These are phyloP conservation scores for Opisthocomus hoazin DNA, from an alignment of 2,113 vertebrate genomes.

Conservation along the genomic window DNA sequence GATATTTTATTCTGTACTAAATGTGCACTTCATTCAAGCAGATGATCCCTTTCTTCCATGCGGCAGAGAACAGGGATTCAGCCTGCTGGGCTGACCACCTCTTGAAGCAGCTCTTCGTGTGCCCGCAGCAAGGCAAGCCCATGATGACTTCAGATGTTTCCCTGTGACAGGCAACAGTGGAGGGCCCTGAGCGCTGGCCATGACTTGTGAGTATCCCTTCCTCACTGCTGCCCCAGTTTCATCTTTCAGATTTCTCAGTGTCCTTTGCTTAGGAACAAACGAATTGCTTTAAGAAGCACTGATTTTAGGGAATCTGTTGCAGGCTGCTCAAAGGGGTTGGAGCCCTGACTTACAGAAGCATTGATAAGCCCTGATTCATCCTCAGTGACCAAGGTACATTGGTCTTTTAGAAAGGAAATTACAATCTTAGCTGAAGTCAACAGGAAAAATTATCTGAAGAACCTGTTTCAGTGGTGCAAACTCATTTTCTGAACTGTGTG, in stretches of 20 bases:
- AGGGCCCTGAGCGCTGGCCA: rapidly evolving
- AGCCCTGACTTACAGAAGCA: not conserved
- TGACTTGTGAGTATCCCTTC: not conserved
- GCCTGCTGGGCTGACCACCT: not conserved
- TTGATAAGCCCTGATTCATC: not conserved
- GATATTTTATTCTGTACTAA: not conserved
- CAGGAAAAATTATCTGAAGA: not conserved
- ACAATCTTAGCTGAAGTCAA: not conserved
- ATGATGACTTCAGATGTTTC: not conserved
- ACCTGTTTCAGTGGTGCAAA: not conserved
- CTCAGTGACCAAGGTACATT: not conserved
- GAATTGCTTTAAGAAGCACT: not conserved
- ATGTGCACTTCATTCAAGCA: not conserved
- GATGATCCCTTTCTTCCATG: not conserved
- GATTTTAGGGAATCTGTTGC: not conserved
- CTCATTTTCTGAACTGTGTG: not conserved
- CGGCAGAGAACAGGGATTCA: not conserved
- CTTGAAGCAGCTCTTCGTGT: not conserved
- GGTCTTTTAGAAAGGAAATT: not conserved
- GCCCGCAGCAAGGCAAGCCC: not conserved
- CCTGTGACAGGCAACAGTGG: not conserved
- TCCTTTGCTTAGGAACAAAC: not conserved
- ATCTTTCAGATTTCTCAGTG: not conserved
- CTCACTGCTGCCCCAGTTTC: not conserved
- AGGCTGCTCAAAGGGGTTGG: not conserved